Base-by-base conservation (phyloP, 2,797 vertebrate species). In the Syngnathus acus region DNA sequence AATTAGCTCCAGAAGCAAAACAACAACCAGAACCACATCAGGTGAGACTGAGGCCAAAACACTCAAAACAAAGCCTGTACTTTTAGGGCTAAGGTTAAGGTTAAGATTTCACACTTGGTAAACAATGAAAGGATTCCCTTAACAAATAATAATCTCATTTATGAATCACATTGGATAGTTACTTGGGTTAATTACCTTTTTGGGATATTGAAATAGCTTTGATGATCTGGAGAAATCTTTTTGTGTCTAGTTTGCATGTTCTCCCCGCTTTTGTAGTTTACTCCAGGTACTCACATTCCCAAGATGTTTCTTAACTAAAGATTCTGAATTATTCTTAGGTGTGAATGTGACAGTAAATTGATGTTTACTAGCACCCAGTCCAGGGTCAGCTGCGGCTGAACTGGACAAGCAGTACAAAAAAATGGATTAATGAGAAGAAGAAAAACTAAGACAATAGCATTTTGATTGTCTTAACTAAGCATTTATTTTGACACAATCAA, bases 1-100 rank as follows among this genome's bases (percentile, higher is more conserved):
- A 85, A 73, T 82, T 85, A 32, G 80, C 81, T 63, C 68, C 55
- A 64, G 85, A 84, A 70, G 90, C 82, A 71, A 87, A 87, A 87
- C 89, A 76, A 70, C 84, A 80, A 64, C 78, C 78, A 75, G 87
- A 87, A 54, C 67, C 79, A 64, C 81, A 87, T 71, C 88, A 92
- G 86, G 92, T 93, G 80, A 80, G 86, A n/a, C 43, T 23, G 26
- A 53, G n/a, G 0, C 19, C 37, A 39, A 65, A 21, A 38, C 5
- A 47, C 23, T 37, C 10, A 9, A 65, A 63, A 43, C 26, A 19
- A 39, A 61, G 9, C 7, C 42, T n/a, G 38, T 26, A 26, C 26
- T 26, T 26, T 26, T 26, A n/a, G n/a, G n/a, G n/a, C n/a, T n/a
- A n/a, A n/a, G n/a, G n/a, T n/a, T n/a, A n/a, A n/a, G n/a, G n/a